These are phyloP conservation scores for Agapetus fuscipes DNA, from an alignment of 2,888 invertebrate genomes.

Conservation along the genomic window DNA sequence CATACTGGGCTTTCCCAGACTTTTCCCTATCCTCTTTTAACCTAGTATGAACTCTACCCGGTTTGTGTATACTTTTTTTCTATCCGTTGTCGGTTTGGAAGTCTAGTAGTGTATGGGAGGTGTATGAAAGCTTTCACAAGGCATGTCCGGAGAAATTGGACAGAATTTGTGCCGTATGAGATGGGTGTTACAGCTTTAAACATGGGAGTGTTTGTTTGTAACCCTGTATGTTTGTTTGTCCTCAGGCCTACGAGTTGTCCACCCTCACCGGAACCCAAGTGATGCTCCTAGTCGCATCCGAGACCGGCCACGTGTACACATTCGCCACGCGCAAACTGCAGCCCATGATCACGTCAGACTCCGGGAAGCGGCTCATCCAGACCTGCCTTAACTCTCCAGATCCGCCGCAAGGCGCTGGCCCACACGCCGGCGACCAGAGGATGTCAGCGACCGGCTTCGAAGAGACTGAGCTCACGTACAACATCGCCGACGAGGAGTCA, in stretches of 20 bases:
- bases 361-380: conserved; percentile 96
- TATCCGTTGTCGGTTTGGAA: no score
- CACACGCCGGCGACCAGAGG: conserved; percentile 85
- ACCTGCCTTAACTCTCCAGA: conserved; percentile 97
- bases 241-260: conserved; percentile 96
- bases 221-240: no score
- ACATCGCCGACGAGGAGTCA: conserved; percentile 89
- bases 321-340: conserved; percentile 97
- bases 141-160: no score
- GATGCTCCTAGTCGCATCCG: conserved; percentile 97
- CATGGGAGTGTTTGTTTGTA: no score
- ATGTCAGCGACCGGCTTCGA: conserved; percentile 99
- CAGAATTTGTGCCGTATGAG: no score
- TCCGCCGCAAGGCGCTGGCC: conserved; percentile 59
- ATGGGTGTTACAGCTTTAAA: no score
- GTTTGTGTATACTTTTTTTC: no score
- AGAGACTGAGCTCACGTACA: conserved; percentile 96
- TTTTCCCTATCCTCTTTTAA: no score
- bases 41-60: no score
- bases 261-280: conserved; percentile 99
- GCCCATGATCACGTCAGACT: conserved; percentile 98
- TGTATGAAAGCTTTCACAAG: no score
- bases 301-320: conserved; percentile 99
- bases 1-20: no score
- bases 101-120: no score